These are phyloP conservation scores for Suillia variegata DNA, from an alignment of 2,888 invertebrate genomes.

Conservation along the genomic window DNA sequence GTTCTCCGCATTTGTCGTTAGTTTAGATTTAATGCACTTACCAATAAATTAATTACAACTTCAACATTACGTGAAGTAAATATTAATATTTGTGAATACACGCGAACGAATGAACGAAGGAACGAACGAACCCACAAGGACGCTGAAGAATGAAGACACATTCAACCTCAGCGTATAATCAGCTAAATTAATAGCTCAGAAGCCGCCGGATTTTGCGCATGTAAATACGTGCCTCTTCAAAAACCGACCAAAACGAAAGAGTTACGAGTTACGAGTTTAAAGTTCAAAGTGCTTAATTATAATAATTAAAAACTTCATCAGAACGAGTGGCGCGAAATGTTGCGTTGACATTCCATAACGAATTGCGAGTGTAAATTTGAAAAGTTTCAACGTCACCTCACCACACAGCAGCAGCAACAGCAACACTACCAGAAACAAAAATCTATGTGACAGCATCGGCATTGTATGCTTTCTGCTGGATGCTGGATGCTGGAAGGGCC, in stretches of 20 bases:
- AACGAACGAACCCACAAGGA: background rate
- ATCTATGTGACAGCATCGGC: too few species aligned
- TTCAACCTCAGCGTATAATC: slow-evolving; percentile 20
- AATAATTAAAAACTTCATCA: slow-evolving; percentile 48
- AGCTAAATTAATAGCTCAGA: slow-evolving; percentile 33
- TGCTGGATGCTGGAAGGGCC: too few species aligned
- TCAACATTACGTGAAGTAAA: slow-evolving; percentile 29
- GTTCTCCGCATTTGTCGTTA: background rate
- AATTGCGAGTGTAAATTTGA: slow-evolving; percentile 15
- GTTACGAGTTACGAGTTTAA: slow-evolving; percentile 27
- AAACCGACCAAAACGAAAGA: slow-evolving; percentile 19
- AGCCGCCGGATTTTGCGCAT: too few species aligned
- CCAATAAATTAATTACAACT: slow-evolving; percentile 29
- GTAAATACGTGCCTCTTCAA: background rate
- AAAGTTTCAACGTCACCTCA: background rate
- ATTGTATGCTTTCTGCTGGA: too few species aligned
- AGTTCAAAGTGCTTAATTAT: slow-evolving; percentile 53
- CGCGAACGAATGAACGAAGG: too few species aligned
- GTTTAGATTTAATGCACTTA: slow-evolving; percentile 11
- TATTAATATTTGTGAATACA: slow-evolving; percentile 17
- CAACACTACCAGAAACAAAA: background rate
- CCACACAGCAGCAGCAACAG: background rate
- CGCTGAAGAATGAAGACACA: background rate
- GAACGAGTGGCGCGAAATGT: slow-evolving; percentile 31
- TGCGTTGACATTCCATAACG: slow-evolving; percentile 24